Evolutionary conservation across 2,797 vertebrate genomes (phyloP).

Genomic region (Protosalanx chinensis): DNA sequence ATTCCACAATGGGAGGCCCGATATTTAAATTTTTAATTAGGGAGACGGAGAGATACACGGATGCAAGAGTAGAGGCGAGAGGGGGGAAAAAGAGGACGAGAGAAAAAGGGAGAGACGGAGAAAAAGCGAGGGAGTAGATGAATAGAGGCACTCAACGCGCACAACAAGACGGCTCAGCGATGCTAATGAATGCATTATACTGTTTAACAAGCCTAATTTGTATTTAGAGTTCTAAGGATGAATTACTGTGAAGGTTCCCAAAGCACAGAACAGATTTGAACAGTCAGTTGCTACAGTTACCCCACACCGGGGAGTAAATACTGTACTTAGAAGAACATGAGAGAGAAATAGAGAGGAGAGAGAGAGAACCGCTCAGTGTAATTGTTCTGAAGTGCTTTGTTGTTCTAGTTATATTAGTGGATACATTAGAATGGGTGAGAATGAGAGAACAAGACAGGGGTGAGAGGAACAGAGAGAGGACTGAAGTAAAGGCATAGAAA

Average conservation of each 20-base stretch:
- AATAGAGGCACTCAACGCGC: conserved; percentile 38
- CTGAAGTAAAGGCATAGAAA: too few species aligned
- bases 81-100: conserved; percentile 4
- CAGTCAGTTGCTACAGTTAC: conserved; percentile 48
- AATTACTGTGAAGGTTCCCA: conserved; percentile 56
- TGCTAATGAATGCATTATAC: conserved; percentile 60
- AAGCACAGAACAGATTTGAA: conserved; percentile 53
- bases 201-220: conserved; percentile 64
- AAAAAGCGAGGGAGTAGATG: conserved; percentile 27
- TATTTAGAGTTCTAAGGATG: conserved; percentile 62
- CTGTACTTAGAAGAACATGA: conserved; percentile 31
- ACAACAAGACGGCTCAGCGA: conserved; percentile 50
- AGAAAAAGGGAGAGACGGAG: conserved; percentile 12
- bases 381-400: conserved; percentile 53
- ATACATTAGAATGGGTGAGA: conserved; percentile 8
- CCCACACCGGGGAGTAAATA: conserved; percentile 44
- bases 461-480: background rate
- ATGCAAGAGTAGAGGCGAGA: conserved; percentile 20
- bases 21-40: conserved; percentile 60
- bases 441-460: conserved; percentile 18
- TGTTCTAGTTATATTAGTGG: conserved; percentile 43
- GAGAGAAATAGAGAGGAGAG: conserved; percentile 12
- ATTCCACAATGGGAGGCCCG: conserved; percentile 47
- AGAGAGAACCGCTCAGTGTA: conserved; percentile 24
- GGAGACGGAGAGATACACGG: conserved; percentile 44